Evolutionary conservation across 2,797 vertebrate species (phyloP).

Genomic region (Semotilus atromaculatus): DNA sequence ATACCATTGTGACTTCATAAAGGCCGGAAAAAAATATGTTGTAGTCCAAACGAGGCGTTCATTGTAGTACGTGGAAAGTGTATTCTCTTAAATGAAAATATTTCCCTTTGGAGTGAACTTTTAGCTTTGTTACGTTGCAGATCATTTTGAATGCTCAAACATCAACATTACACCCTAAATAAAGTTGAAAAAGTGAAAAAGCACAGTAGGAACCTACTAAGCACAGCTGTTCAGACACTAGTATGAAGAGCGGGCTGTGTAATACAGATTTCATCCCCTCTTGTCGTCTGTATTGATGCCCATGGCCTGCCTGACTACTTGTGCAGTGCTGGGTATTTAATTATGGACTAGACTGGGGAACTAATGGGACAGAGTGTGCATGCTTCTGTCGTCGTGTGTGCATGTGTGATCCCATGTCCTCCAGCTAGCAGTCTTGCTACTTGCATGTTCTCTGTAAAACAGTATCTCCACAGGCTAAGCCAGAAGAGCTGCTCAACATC

Average conservation of each 20-base stretch:
- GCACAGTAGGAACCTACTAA: too few relatives aligned
- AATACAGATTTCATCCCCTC: slow-evolving; percentile 57
- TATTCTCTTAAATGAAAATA: too few relatives aligned
- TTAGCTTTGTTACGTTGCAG: too few relatives aligned
- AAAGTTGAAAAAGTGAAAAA: too few relatives aligned
- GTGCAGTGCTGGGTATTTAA: slow-evolving; percentile 77
- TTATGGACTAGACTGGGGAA: slow-evolving; percentile 77
- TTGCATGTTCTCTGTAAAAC: slow-evolving; percentile 68
- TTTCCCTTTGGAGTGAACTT: too few relatives aligned
- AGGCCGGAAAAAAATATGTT: too few relatives aligned
- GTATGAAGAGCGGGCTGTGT: not conserved
- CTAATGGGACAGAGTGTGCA: slow-evolving; percentile 62
- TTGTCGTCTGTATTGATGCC: slow-evolving; percentile 64
- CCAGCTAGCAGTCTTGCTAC: slow-evolving; percentile 69
- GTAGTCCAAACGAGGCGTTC: too few relatives aligned
- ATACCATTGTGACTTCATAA: too few relatives aligned
- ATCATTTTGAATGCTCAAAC: too few relatives aligned
- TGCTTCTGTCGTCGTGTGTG: slow-evolving; percentile 55
- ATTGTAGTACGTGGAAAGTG: too few relatives aligned
- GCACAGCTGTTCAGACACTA: slow-evolving; percentile 11
- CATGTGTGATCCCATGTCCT: slow-evolving; percentile 38
- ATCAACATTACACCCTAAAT: too few relatives aligned
- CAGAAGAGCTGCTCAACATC: slow-evolving; percentile 69
- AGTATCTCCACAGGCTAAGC: slow-evolving; percentile 79
- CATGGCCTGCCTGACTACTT: slow-evolving; percentile 65